Base-by-base conservation (phyloP, 2,888 invertebrate genomes). In the Ferdinandea cuprea region DNA sequence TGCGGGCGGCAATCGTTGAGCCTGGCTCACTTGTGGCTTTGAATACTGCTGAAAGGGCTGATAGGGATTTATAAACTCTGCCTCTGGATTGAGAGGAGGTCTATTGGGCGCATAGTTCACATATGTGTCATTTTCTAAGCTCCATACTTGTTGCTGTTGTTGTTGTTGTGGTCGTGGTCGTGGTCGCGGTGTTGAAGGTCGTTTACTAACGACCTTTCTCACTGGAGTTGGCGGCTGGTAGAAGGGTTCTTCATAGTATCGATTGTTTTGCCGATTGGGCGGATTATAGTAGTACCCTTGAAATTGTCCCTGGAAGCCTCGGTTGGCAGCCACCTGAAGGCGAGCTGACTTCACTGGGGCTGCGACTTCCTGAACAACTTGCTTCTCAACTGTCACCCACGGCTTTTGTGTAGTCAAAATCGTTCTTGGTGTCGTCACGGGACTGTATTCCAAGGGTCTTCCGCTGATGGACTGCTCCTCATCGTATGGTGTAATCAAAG, bases 71-170 rank as follows among this genome's bases (percentile, higher is more conserved):
- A 93, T 91, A 84, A 91, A 92, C 87, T 95, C 94, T 79, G 94
- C 93, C 77, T 94, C 93, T 0, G 94, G 94, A 87, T 96, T 94
- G 40, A 94, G 91, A 0, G 93, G 91, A 30, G 94, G 91, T 4
- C 88, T 77, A 58, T 88, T 87, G 11, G 95, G 95, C n/a, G 92
- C 92, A 61, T 93, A 92, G 91, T 96, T 96, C 0, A 96, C 94
- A 8, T 93, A 90, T 0, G 94, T 94, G 88, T 96, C 91, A 88
- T 87, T 92, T 89, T 88, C 92, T 91, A 89, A 92, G 92, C 71
- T 93, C 87, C 87, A 88, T 0, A 86, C 19, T 15, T 85, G 87
- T 94, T 95, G 86, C 30, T 77, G 85, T n/a, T n/a, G n/a, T n/a
- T n/a, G n/a, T n/a, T n/a, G n/a, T n/a, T n/a, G n/a, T n/a, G n/a